Percentiles rank a stretch among this genome's conserved stretches.
Conservation (phyloP, 2,888 invertebrate species). For the Drosophila koepferae region DNA sequence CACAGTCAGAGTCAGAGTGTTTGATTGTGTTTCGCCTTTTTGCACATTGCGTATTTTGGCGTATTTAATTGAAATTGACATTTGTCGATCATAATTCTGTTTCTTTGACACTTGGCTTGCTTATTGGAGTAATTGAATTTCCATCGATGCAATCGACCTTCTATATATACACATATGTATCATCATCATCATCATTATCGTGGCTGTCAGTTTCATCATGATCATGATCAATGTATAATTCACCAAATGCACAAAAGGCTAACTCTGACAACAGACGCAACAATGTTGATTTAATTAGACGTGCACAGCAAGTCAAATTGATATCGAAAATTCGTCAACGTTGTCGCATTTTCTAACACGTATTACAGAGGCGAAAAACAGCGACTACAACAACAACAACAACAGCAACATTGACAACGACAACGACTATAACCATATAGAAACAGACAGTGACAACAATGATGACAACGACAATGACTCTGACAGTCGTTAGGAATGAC, state of each 20-base stretch:
- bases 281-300: slow-evolving; percentile 74
- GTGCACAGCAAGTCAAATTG: slow-evolving; percentile 56
- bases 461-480: slow-evolving; percentile 35
- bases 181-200: neutral
- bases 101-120: slow-evolving; percentile 63
- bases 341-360: slow-evolving; percentile 44
- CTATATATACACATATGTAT: neutral
- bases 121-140: slow-evolving; percentile 69
- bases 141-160: slow-evolving; percentile 44
- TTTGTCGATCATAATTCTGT: slow-evolving; percentile 59
- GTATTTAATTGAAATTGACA: slow-evolving; percentile 65
- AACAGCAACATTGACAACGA: slow-evolving; percentile 13
- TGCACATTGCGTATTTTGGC: slow-evolving; percentile 48
- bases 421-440: slow-evolving; percentile 18
- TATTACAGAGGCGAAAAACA: slow-evolving; percentile 21
- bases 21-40: slow-evolving; percentile 28
- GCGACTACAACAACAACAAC: slow-evolving; percentile 12
- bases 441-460: slow-evolving; percentile 31
- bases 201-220: neutral
- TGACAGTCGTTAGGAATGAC: slow-evolving; percentile 26
- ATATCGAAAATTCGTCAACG: slow-evolving; percentile 47
- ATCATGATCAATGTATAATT: slow-evolving; percentile 23
- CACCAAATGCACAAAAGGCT: slow-evolving; percentile 20
- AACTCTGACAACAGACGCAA: slow-evolving; percentile 25
- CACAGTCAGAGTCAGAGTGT: slow-evolving; percentile 1